These are phyloP conservation scores for Leptinotarsa haldemani DNA, from an alignment of 2,888 invertebrate genomes.

Conservation along the genomic window DNA sequence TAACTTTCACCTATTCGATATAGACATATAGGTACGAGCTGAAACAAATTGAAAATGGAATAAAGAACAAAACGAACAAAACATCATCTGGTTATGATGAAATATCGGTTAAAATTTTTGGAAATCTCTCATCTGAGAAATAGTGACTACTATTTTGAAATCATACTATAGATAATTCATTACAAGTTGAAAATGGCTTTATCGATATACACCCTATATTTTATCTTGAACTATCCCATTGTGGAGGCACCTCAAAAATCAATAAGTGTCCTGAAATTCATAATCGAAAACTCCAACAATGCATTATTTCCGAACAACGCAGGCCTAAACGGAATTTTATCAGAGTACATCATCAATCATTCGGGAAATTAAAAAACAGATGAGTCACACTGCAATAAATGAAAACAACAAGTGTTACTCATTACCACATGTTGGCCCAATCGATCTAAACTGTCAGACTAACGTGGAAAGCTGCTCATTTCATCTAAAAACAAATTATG, in stretches of 20 bases:
- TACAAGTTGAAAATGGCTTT: too few relatives aligned
- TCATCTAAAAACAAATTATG: slow-evolving; percentile 58
- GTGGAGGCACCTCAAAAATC: neutral
- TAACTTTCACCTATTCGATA: too few relatives aligned
- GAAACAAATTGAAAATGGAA: too few relatives aligned
- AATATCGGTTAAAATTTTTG: too few relatives aligned
- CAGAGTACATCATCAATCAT: slow-evolving; percentile 44
- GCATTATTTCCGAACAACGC: slow-evolving; percentile 1
- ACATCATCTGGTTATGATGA: too few relatives aligned
- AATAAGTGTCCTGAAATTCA: neutral
- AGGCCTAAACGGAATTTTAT: slow-evolving; percentile 32
- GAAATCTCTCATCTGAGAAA: too few relatives aligned
- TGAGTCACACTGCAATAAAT: slow-evolving; percentile 53
- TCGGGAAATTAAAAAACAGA: slow-evolving; percentile 48
- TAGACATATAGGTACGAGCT: too few relatives aligned
- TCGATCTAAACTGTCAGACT: slow-evolving; percentile 59
- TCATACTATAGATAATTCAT: too few relatives aligned
- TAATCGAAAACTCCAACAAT: neutral
- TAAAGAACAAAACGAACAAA: too few relatives aligned
- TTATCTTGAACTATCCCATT: too few relatives aligned
- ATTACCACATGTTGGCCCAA: slow-evolving; percentile 56
- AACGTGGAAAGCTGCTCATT: slow-evolving; percentile 45
- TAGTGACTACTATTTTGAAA: too few relatives aligned
- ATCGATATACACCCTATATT: too few relatives aligned
- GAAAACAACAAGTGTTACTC: slow-evolving; percentile 54